These are phyloP conservation scores for Ambastaia sidthimunki DNA, from an alignment of 2,797 vertebrate species.

Conservation along the genomic window DNA sequence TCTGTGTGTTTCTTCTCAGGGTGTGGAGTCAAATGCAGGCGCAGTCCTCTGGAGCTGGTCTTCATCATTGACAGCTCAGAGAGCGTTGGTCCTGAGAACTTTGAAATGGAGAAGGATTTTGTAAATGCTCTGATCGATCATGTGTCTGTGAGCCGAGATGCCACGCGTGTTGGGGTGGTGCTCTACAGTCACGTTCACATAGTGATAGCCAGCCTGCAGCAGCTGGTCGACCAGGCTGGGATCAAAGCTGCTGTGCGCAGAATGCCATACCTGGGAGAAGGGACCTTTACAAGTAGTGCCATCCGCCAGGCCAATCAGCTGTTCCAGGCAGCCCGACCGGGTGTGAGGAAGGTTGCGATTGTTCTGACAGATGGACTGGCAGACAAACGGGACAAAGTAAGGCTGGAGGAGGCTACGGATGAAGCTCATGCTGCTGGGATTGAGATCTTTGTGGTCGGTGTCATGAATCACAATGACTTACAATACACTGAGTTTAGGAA, in stretches of 20 bases:
- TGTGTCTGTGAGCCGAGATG: slow-evolving; percentile 67
- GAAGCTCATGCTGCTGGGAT: slow-evolving; percentile 68
- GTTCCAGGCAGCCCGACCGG: slow-evolving; percentile 72
- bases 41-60: slow-evolving; percentile 82
- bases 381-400: slow-evolving; percentile 75
- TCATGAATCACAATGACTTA: slow-evolving; percentile 76
- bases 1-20: slow-evolving; percentile 69
- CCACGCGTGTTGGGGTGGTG: slow-evolving; percentile 79
- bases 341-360: slow-evolving; percentile 80
- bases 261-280: slow-evolving; percentile 87
- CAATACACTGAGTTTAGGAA: slow-evolving; percentile 74
- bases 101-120: slow-evolving; percentile 85
- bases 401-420: slow-evolving; percentile 69
- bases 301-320: slow-evolving; percentile 75
- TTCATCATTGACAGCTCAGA: slow-evolving; percentile 91
- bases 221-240: slow-evolving; percentile 70
- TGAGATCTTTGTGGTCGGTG: slow-evolving; percentile 85
- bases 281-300: slow-evolving; percentile 84
- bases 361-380: slow-evolving; percentile 84
- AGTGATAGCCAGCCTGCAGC: slow-evolving; percentile 77
- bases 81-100: slow-evolving; percentile 86
- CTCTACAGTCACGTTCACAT: slow-evolving; percentile 83
- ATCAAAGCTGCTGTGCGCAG: slow-evolving; percentile 76
- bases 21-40: slow-evolving; percentile 81
- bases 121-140: slow-evolving; percentile 80